A percentile compares a stretch with the other conserved stretches of the same genome.
These are phyloP conservation scores for Eudyptes chrysolophus DNA, from an alignment of 2,113 vertebrate species.

Conservation along the genomic window DNA sequence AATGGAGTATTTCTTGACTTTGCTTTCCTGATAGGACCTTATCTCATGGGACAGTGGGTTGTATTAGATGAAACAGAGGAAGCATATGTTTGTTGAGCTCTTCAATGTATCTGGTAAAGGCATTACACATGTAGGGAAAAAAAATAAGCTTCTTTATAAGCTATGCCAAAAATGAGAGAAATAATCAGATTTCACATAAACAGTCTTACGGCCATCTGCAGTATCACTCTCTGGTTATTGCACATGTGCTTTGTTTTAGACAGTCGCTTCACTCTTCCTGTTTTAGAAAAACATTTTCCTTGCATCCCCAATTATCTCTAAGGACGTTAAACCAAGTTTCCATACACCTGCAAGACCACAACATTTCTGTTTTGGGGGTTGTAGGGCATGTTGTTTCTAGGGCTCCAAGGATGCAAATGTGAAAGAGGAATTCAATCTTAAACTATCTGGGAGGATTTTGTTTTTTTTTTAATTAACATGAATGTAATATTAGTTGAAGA, in stretches of 20 bases:
- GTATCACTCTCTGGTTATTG: constrained; percentile 41
- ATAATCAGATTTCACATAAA: constrained; percentile 68
- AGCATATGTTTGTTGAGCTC: constrained; percentile 61
- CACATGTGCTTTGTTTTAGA: background rate
- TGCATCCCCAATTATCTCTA: background rate
- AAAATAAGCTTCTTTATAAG: constrained; percentile 47
- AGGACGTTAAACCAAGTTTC: background rate
- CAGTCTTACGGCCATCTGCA: constrained; percentile 63
- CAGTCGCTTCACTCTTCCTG: background rate
- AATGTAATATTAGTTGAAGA: background rate
- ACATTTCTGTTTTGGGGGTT: background rate
- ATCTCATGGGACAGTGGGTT: constrained; percentile 51
- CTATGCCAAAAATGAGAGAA: constrained; percentile 50
- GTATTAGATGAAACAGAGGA: constrained; percentile 59
- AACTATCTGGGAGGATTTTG: background rate
- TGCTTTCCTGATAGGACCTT: background rate
- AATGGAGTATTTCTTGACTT: background rate
- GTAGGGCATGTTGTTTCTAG: background rate
- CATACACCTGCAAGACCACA: background rate
- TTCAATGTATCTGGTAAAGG: constrained; percentile 51
- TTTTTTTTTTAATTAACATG: background rate
- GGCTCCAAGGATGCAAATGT: fast-evolving
- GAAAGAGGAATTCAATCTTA: background rate
- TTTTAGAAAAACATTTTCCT: constrained; percentile 1
- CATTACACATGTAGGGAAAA: constrained; percentile 57